Evolutionary conservation across 2,797 vertebrate species (phyloP).

Genomic region (Manis pentadactyla): DNA sequence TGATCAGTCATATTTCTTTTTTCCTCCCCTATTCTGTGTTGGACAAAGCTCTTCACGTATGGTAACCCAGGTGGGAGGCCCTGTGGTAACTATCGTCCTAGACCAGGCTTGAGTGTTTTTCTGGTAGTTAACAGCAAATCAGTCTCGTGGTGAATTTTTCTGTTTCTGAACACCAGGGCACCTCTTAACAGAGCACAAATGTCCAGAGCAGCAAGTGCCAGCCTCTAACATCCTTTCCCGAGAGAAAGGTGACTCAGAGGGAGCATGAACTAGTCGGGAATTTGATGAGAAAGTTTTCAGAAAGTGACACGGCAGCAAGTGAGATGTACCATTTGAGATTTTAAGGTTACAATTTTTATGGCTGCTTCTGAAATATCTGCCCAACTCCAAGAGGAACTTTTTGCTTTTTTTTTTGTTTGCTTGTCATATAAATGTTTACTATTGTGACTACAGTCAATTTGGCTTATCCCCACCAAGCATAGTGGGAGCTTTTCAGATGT

Average conservation of each 20-base stretch:
- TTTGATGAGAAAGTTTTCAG: slow-evolving; percentile 4
- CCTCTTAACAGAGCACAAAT: not conserved
- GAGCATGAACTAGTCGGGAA: not conserved
- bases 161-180: not conserved
- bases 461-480: not conserved
- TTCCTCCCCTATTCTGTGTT: not conserved
- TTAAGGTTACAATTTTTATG: not conserved
- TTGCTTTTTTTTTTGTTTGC: not conserved
- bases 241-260: not conserved
- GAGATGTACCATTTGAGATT: not conserved
- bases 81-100: not conserved
- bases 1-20: not conserved
- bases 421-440: not conserved
- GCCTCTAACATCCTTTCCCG: not conserved
- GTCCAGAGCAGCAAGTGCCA: not conserved
- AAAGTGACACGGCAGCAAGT: not conserved
- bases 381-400: not conserved
- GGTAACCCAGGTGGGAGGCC: not conserved
- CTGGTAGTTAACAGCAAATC: not conserved
- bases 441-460: not conserved
- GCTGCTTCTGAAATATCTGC: not conserved
- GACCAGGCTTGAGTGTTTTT: not conserved
- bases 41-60: not conserved
- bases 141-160: not conserved
- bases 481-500: not conserved